Percentiles rank a stretch among this genome's conserved stretches.
These are phyloP conservation scores for Jaculus jaculus DNA, from an alignment of 2,113 vertebrate genomes.

Conservation along the genomic window DNA sequence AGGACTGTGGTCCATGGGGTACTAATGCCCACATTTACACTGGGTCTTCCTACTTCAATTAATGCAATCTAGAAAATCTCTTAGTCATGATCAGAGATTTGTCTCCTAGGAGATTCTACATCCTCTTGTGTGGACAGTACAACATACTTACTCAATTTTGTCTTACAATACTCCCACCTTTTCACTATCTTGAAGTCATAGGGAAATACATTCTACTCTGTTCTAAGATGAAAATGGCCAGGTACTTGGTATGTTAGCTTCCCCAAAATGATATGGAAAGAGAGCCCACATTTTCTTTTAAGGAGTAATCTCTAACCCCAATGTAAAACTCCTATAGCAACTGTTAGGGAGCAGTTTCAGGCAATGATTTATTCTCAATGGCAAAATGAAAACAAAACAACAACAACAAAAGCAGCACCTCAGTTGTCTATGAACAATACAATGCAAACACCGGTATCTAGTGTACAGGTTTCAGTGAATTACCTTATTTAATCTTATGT, in stretches of 20 bases:
- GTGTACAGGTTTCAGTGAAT: not conserved
- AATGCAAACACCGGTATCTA: not conserved
- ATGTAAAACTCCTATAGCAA: not conserved
- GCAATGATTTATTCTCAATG: not conserved
- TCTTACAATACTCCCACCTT: not conserved
- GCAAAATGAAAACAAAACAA: not conserved
- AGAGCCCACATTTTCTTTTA: not conserved
- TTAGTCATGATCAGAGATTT: too few species aligned
- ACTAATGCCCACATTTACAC: too few species aligned
- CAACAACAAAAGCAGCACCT: not conserved
- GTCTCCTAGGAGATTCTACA: too few species aligned
- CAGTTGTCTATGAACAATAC: constrained; percentile 23
- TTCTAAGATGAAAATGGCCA: not conserved
- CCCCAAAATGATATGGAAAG: not conserved
- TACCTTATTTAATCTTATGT: constrained; percentile 12
- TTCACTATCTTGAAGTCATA: not conserved
- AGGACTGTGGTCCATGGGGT: too few species aligned
- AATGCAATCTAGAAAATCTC: too few species aligned
- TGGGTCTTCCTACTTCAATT: too few species aligned
- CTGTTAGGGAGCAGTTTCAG: not conserved
- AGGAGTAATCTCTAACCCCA: not conserved
- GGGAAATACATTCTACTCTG: not conserved
- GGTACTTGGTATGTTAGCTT: not conserved
- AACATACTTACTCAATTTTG: not conserved
- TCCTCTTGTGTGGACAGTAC: too few species aligned